Conservation (phyloP, 1,140 invertebrate species). For the Hetaerina americana region DNA sequence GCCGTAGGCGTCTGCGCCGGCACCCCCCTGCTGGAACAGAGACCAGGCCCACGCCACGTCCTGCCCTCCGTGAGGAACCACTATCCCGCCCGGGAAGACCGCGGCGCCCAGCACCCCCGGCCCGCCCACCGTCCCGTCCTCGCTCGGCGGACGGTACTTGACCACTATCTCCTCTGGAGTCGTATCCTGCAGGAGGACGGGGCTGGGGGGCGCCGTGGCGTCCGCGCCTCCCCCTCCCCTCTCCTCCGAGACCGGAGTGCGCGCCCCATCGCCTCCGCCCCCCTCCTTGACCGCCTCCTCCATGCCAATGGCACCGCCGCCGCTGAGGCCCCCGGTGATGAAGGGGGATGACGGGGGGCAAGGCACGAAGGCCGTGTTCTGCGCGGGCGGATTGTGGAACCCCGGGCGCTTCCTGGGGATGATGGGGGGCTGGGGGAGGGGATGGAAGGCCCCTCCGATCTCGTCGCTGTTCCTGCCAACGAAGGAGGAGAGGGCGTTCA, state of each 20-base stretch:
- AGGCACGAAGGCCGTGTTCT: constrained; percentile 71
- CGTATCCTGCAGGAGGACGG: neutral
- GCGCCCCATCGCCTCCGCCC: neutral
- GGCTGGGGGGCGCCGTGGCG: neutral
- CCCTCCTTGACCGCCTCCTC: neutral
- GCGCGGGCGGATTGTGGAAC: constrained; percentile 69
- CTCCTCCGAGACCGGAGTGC: neutral
- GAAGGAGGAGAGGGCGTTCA: neutral
- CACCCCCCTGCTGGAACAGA: constrained; percentile 45
- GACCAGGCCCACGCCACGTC: constrained; percentile 50
- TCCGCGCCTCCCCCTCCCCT: neutral
- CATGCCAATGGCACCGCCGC: neutral
- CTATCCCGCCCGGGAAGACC: neutral
- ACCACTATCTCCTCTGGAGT: constrained; percentile 33
- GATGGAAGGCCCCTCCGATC: neutral
- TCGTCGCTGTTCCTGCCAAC: neutral
- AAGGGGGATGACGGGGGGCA: constrained; percentile 47
- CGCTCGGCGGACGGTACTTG: constrained; percentile 53
- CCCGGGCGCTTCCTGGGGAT: constrained; percentile 63
- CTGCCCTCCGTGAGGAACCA: constrained; percentile 20
- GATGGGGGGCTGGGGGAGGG: neutral
- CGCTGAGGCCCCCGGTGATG: neutral
- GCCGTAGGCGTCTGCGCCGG: constrained; percentile 3
- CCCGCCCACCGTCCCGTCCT: constrained; percentile 29
- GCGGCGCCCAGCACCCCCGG: neutral